phyloP scores from a whole-genome alignment of 2,888 invertebrate genomes.

The Orthonychiurus folsomi region DNA sequence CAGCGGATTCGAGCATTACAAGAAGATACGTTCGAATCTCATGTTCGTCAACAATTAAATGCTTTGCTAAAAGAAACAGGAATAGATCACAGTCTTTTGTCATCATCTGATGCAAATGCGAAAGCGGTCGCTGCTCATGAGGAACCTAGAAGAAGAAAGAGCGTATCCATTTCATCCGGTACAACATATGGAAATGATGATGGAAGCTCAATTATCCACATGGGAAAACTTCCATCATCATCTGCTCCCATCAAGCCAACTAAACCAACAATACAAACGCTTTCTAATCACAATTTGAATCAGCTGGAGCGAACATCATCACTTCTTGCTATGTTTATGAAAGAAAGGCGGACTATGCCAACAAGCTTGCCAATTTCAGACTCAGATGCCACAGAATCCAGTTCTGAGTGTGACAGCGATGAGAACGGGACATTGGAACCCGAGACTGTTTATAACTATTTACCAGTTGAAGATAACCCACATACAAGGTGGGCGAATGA shows the following conservation, averaged over 20 bases:
- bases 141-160: background rate
- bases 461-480: background rate
- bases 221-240: background rate
- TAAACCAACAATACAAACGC: background rate
- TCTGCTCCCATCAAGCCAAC: background rate
- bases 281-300: background rate
- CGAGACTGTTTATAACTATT: background rate
- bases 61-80: background rate
- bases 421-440: background rate
- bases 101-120: background rate
- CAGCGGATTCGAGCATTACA: background rate
- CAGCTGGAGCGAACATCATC: background rate
- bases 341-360: background rate
- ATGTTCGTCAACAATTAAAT: background rate
- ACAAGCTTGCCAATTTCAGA: background rate
- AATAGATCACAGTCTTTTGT: background rate
- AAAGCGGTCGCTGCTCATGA: background rate
- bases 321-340: background rate
- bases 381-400: background rate
- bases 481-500: background rate
- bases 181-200: background rate
- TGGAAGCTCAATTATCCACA: background rate
- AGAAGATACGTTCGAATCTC: background rate
- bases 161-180: background rate
- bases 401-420: background rate